Percentiles rank a stretch among this genome's conserved stretches.
phyloP scores from a whole-genome alignment of 2,113 vertebrate species.

The Aspiorhynchus laticeps region DNA sequence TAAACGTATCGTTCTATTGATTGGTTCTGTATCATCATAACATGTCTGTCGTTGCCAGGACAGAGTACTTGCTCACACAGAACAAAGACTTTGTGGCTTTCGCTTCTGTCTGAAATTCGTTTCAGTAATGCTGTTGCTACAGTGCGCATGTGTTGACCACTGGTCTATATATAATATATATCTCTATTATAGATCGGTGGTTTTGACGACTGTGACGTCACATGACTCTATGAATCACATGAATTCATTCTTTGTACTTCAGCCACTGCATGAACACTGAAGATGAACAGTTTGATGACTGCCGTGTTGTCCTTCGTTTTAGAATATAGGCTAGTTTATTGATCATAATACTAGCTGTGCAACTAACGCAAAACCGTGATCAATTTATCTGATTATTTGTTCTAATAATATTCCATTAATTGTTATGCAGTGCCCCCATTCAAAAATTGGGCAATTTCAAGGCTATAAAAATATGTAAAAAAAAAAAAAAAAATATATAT shows the following conservation, averaged over 20 bases:
- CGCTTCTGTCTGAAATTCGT: background rate
- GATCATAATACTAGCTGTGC: background rate
- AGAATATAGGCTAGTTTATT: background rate
- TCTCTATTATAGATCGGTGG: no score
- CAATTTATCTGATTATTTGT: background rate
- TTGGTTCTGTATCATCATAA: background rate
- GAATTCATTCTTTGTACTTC: constrained; percentile 5
- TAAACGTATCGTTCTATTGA: background rate
- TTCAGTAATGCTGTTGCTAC: background rate
- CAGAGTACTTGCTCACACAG: background rate
- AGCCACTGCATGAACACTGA: background rate
- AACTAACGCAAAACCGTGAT: background rate
- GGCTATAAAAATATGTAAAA: background rate
- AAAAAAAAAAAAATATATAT: no score
- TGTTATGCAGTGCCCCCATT: background rate
- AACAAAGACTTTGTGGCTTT: background rate
- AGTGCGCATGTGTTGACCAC: no score
- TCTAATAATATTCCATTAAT: background rate
- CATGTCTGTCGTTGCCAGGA: background rate
- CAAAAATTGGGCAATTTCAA: background rate
- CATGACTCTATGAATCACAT: background rate
- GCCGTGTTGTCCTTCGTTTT: background rate
- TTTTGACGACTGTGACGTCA: constrained; percentile 30
- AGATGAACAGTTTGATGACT: background rate
- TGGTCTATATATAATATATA: no score